Evolutionary conservation across 2,113 vertebrate genomes (phyloP).

Genomic region (Heloderma charlesbogerti): DNA sequence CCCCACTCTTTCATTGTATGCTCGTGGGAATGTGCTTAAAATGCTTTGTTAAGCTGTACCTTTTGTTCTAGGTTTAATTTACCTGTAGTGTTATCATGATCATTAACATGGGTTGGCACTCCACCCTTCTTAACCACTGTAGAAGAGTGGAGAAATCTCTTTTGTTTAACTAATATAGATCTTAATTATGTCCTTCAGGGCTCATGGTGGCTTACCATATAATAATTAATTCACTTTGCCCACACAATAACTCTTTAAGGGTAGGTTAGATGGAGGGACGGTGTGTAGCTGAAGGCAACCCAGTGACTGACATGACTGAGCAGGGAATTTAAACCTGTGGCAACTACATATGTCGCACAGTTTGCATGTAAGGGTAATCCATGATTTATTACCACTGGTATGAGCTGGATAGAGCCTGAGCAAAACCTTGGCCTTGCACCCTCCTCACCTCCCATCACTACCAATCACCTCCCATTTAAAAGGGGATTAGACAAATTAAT

Average conservation of each 20-base stretch:
- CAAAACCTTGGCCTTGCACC: neutral
- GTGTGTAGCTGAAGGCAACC: neutral
- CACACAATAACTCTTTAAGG: neutral
- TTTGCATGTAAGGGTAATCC: neutral
- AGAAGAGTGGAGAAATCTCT: neutral
- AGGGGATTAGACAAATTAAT: too few relatives aligned
- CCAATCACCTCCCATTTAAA: too few relatives aligned
- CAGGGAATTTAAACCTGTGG: neutral
- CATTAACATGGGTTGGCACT: neutral
- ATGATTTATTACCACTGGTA: neutral
- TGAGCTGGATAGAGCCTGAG: neutral
- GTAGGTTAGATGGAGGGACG: neutral
- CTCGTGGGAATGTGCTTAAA: neutral
- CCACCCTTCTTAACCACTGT: neutral
- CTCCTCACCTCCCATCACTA: too few relatives aligned
- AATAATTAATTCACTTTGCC: neutral
- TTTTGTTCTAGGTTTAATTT: conserved; percentile 13
- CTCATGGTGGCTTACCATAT: neutral
- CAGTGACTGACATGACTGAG: neutral
- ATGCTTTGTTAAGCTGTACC: neutral
- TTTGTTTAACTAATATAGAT: neutral
- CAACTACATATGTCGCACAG: neutral
- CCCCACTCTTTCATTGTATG: neutral
- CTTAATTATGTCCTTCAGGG: neutral
- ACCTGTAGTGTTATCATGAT: neutral